Base-by-base conservation (phyloP, 2,797 vertebrate species). In the Acipenser transmontanus region DNA sequence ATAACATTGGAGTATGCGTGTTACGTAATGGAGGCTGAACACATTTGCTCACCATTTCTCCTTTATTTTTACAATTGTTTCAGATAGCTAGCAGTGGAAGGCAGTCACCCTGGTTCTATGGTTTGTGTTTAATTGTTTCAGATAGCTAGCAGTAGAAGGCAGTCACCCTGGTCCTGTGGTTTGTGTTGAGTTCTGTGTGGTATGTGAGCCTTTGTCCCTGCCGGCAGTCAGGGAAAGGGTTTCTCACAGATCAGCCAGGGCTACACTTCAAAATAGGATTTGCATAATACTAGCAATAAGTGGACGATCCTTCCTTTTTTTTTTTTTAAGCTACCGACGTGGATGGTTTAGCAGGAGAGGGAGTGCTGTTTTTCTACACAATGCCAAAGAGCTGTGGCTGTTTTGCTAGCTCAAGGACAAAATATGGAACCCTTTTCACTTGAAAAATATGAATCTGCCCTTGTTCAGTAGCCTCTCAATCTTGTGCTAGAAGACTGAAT, bases 221-320 rank as follows among this genome's bases (percentile, higher is more conserved):
- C 47, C 20, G 60, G 13, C 20, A 63, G 59, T 20, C 68, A 60
- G 59, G 49, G 59, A 49, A 54, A 17, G 64, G 14, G 63, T 69
- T 77, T 70, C 64, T 71, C 66, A 65, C 64, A 65, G 65, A 72
- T 80, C 78, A 66, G 78, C 84, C 83, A 81, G 83, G 81, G 82
- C 80, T 82, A 81, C 84, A 81, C 80, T 84, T 85, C 81, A 84
- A 62, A 77, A 86, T 85, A 73, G 84, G 87, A 88, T 89, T 89
- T 88, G 85, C 85, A 87, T 89, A 88, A 88, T 88, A 84, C 84
- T 79, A 75, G 82, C 80, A 78, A 80, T 85, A 82, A 80, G 82
- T 86, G 82, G 81, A 80, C 83, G 76, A 79, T 77, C 68, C 74
- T 73, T 34, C 2, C 17, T 17, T 34, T 34, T 34, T 3, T 34